Percentiles rank a stretch among this genome's conserved stretches.
Evolutionary conservation across 2,888 invertebrate species (phyloP).

Genomic region (Athalia circularis): DNA sequence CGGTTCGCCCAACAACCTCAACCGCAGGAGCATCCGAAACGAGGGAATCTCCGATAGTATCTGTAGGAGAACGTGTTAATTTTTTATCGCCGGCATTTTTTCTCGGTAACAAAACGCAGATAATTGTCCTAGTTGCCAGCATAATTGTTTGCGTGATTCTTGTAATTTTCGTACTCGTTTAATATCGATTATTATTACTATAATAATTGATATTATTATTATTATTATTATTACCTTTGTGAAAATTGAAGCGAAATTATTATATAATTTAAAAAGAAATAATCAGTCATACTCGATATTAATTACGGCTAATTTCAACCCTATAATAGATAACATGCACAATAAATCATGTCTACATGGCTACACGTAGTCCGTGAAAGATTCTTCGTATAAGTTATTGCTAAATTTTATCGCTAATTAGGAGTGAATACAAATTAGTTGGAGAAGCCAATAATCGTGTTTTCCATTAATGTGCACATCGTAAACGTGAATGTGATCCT

Average conservation of each 20-base stretch:
- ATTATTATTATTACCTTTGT: not conserved
- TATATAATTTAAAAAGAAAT: not conserved
- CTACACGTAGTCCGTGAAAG: not conserved
- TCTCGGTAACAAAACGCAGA: slow-evolving; percentile 54
- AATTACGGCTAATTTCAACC: not conserved
- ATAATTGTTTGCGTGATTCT: slow-evolving; percentile 53
- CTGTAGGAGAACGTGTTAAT: slow-evolving; percentile 43
- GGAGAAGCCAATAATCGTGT: not conserved
- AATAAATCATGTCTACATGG: not conserved
- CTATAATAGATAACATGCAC: not conserved
- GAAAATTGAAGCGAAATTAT: slow-evolving; percentile 6
- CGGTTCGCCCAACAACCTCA: slow-evolving; percentile 44
- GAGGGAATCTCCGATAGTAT: slow-evolving; percentile 7
- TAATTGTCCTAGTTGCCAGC: slow-evolving; percentile 55
- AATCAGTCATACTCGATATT: not conserved
- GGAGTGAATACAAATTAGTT: not conserved
- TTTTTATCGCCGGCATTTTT: slow-evolving; percentile 50
- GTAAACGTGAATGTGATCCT: not conserved
- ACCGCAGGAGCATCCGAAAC: slow-evolving; percentile 38
- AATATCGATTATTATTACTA: slow-evolving; percentile 22
- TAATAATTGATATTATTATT: too few species aligned
- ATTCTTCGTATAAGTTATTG: not conserved
- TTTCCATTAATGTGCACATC: not conserved
- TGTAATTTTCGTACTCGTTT: slow-evolving; percentile 54
- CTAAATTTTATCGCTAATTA: slow-evolving; percentile 4